A percentile compares a stretch with the other conserved stretches of the same genome.
Evolutionary conservation across 2,888 invertebrate species (phyloP).

Genomic region (Chymomyza amoena): DNA sequence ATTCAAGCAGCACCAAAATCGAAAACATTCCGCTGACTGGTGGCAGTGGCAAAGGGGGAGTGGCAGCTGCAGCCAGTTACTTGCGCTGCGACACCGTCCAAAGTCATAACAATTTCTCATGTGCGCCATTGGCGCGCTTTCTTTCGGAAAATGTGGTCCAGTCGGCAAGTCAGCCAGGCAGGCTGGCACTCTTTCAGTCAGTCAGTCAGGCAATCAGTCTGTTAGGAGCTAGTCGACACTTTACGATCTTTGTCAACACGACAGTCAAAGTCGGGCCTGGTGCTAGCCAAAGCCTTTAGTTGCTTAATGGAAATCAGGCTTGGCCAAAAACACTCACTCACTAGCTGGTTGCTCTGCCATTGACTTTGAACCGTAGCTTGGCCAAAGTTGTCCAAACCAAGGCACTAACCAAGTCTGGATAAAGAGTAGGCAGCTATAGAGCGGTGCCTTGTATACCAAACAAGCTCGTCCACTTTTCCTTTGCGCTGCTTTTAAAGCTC

Average conservation of each 20-base stretch:
- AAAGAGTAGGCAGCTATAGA: not conserved
- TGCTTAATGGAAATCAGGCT: conserved; percentile 1
- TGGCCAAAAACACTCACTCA: conserved; percentile 23
- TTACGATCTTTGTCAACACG: conserved; percentile 46
- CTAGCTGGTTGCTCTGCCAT: conserved; percentile 41
- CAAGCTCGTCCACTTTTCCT: conserved; percentile 66
- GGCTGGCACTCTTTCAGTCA: too few relatives aligned
- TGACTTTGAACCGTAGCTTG: conserved; percentile 49
- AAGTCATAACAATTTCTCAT: conserved; percentile 58
- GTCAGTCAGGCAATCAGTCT: conserved; percentile 5
- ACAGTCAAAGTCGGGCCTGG: not conserved
- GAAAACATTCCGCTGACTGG: conserved; percentile 39
- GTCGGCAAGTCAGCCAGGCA: conserved; percentile 39
- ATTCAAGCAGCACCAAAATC: conserved; percentile 55
- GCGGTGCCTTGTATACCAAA: conserved; percentile 23
- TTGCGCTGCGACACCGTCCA: conserved; percentile 20
- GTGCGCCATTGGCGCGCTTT: conserved; percentile 53
- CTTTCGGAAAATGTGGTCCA: conserved; percentile 74
- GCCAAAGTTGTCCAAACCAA: conserved; percentile 37
- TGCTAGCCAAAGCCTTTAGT: not conserved
- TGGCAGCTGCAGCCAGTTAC: conserved; percentile 4
- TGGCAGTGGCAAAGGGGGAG: not conserved
- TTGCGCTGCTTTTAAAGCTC: conserved; percentile 17
- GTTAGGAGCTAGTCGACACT: conserved; percentile 12
- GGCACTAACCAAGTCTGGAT: conserved; percentile 8